phyloP scores from a whole-genome alignment of 2,888 invertebrate species.

The Drosophila mettleri region DNA sequence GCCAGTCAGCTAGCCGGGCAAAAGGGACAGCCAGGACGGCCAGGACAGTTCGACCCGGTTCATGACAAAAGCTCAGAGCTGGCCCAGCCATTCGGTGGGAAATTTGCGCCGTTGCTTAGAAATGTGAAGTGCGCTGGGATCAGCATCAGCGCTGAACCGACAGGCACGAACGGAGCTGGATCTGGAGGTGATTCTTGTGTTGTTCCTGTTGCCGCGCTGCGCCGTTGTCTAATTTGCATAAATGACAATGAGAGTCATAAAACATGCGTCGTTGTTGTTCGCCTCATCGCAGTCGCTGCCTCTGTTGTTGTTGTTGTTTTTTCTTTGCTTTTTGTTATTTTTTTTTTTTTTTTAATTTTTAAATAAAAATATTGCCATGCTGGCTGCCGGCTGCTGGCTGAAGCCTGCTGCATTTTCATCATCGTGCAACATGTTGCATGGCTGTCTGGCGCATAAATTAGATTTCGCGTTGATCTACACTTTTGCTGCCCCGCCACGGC shows the following conservation, averaged over 20 bases:
- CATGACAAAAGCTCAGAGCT: slow-evolving; percentile 70
- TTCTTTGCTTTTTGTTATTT: slow-evolving; percentile 17
- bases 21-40: slow-evolving; percentile 7
- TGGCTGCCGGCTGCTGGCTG: slow-evolving; percentile 32
- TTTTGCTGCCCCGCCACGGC: slow-evolving; percentile 62
- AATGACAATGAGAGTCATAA: slow-evolving; percentile 82
- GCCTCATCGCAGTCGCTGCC: slow-evolving; percentile 33
- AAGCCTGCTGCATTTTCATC: slow-evolving; percentile 47
- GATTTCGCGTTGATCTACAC: slow-evolving; percentile 76
- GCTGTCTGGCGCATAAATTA: slow-evolving; percentile 72
- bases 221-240: slow-evolving; percentile 77
- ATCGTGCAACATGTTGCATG: slow-evolving; percentile 76
- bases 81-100: slow-evolving; percentile 53
- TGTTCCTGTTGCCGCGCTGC: slow-evolving; percentile 40
- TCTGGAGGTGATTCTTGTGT: slow-evolving; percentile 28
- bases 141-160: slow-evolving; percentile 23
- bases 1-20: slow-evolving; percentile 17
- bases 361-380: slow-evolving; percentile 59
- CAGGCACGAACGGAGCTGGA: neutral
- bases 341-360: slow-evolving; percentile 35
- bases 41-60: slow-evolving; percentile 30
- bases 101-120: slow-evolving; percentile 71
- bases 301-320: slow-evolving; percentile 10
- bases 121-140: slow-evolving; percentile 34
- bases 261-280: slow-evolving; percentile 80